Conservation (phyloP, 2,888 invertebrate species). For the Rutpela maculata region DNA sequence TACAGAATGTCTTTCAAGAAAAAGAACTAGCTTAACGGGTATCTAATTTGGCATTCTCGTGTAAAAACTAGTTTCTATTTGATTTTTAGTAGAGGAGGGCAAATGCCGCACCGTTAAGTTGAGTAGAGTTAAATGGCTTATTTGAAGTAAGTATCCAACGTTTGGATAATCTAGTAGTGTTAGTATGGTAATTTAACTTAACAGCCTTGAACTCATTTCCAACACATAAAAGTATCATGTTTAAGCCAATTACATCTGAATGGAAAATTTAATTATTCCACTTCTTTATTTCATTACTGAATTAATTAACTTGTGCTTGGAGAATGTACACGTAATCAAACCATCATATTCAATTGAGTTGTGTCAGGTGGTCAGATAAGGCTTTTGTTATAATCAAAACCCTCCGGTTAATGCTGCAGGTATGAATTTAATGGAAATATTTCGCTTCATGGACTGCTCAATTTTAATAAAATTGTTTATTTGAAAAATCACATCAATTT, state of each 20-base stretch:
- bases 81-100: not conserved
- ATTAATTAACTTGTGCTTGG: not conserved
- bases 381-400: not conserved
- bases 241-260: not conserved
- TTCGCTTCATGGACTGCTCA: not conserved
- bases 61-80: too few relatives aligned
- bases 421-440: not conserved
- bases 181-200: not conserved
- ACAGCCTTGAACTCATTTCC: not conserved
- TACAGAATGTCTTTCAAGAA: too few relatives aligned
- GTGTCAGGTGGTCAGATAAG: not conserved
- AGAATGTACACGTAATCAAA: not conserved
- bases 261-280: not conserved
- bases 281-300: not conserved
- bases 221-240: not conserved
- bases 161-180: not conserved
- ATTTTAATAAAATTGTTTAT: not conserved
- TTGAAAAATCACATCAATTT: not conserved
- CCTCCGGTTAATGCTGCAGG: not conserved
- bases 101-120: too few relatives aligned
- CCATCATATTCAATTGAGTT: not conserved
- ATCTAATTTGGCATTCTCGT: too few relatives aligned
- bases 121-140: not conserved
- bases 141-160: not conserved
- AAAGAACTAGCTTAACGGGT: too few relatives aligned